Conservation (phyloP, 2,888 invertebrate species). For the Tiphia femorata region DNA sequence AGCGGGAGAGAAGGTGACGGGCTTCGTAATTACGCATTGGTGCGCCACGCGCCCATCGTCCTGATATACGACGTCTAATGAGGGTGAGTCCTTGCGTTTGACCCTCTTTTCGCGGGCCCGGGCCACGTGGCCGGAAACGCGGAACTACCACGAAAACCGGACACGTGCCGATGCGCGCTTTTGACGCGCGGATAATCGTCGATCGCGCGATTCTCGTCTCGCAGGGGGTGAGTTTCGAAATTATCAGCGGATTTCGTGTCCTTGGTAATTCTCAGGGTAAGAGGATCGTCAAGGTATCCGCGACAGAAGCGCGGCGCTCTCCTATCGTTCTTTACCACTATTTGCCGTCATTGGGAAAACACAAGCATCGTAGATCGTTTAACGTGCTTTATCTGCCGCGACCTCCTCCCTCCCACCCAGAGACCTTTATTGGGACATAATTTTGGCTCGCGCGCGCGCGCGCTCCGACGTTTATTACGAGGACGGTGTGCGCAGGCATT, state of each 20-base stretch:
- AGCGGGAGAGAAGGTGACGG: constrained; percentile 26
- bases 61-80: constrained; percentile 29
- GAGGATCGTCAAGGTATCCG: neutral
- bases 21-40: constrained; percentile 38
- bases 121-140: constrained; percentile 47
- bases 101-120: constrained; percentile 22
- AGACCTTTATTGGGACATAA: constrained; percentile 46
- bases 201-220: neutral
- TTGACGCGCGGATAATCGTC: constrained; percentile 17
- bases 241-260: neutral
- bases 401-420: constrained; percentile 1
- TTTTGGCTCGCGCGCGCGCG: constrained; percentile 16
- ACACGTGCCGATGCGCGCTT: constrained; percentile 18
- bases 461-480: neutral
- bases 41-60: constrained; percentile 21
- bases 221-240: neutral
- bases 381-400: constrained; percentile 6
- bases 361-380: neutral
- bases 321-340: too few relatives aligned
- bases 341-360: neutral
- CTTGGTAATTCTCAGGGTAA: neutral
- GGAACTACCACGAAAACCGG: constrained; percentile 10
- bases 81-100: constrained; percentile 18
- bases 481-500: neutral
- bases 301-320: too few relatives aligned